Base-by-base conservation (phyloP, 1,140 invertebrate species). In the Danaus melanippus region DNA sequence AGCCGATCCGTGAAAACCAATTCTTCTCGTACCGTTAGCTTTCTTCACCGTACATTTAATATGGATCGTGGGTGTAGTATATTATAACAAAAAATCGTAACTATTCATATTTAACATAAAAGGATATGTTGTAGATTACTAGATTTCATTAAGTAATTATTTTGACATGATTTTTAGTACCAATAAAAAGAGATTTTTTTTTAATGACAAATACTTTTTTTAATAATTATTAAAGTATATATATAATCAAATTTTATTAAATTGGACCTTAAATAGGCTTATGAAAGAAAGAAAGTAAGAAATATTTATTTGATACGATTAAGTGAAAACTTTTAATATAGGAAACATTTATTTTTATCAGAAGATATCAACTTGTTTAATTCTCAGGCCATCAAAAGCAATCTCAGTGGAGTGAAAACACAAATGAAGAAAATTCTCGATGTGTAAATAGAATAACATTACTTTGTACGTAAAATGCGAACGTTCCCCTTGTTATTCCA, bases 1-100 rank as follows among this genome's bases (percentile, higher is more conserved):
- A 74, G 73, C 54, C 67, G 74, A 79, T 78, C 73, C 79, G 75
- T 82, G 74, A 82, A 82, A 79, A 75, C 76, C 75, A 75, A 82
- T 82, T 79, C 75, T 76, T 78, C 70, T 67, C 73, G 68, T 71
- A 64, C 59, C 73, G 73, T 81, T 81, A 74, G 66, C 66, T 71
- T 74, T 74, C 47, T 79, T 74, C 69, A 74, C 66, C 74, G 67
- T 82, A 82, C 75, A 76, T 82, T 79, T 71, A 75, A 75, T 79
- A 65, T 67, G 64, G 71, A 74, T 66, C 68, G 65, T 68, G 68
- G 69, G 67, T 60, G 71, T 76, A 73, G 66, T 71, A 71, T 71
- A 68, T 69, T 67, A 32, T 3, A 32, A 32, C 21, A 7, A 32
- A 32, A 32, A 32, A 32, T 32, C 7, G 21, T 32, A 32, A 32